Evolutionary conservation across 2,113 vertebrate genomes (phyloP), one percentile per base, ranked within the genome.

Genomic region (Gymnorhina tibicen): DNA sequence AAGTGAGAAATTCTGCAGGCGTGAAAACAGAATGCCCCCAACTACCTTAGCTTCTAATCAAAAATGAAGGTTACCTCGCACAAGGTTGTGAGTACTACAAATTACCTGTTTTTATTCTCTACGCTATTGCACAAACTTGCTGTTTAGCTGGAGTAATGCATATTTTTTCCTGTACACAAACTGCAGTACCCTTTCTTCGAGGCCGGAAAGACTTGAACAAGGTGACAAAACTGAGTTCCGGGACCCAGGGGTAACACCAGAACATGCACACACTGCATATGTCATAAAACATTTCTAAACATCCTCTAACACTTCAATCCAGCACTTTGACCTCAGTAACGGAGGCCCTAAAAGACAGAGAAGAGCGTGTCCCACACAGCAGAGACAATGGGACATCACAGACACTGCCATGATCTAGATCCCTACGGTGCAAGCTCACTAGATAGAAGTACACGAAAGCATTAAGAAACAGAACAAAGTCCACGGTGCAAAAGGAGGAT

Each of bases 261-360:
- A 85, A 82, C 0, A n/a, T 2, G 10, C 30, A 55, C 3, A 30
- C 58, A 49, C 16, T 19, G 4, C 1, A 1, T 9, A 12, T 46
- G 56, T 22, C 74, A 91, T 32, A 53, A 64, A 49, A 46, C 27
- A 44, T 12, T 92, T 44, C 79, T 77, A 58, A 94, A 72, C 21
- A 68, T 35, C 69, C 69, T 59, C 18, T 41, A 68, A 79, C 24
- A 11, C 41, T 77, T 83, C 27, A 44, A 76, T 63, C 58, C 46
- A 59, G 46, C 35, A 56, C 30, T 67, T 21, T 32, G 28, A 87
- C 74, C 85, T 90, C 3, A 3, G 28, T 79, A 72, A 72, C 21
- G n/a, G 60, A 78, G 49, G 30, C 60, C 56, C 42, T 44, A 59
- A 79, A 72, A 75, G 58, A 47, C 41, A 82, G 2, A 18, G 39